phyloP scores from a whole-genome alignment of 1,140 invertebrate genomes.

The Drosophila nigrodunni region DNA sequence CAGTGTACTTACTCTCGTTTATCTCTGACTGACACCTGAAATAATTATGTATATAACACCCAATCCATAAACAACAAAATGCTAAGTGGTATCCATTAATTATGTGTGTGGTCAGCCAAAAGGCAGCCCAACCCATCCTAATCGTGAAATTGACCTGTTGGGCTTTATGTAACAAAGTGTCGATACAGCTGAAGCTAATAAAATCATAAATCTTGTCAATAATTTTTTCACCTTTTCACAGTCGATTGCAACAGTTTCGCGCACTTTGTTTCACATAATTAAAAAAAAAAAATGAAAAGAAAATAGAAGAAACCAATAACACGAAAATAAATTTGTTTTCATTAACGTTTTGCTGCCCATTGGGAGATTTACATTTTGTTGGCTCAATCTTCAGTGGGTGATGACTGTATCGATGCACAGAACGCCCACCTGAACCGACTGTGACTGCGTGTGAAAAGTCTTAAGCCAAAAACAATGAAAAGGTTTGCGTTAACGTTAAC shows the following conservation, averaged over 20 bases:
- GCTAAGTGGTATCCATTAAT: slow-evolving; percentile 66
- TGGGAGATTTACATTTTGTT: slow-evolving; percentile 68
- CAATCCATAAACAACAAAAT: slow-evolving; percentile 69
- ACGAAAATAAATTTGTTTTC: slow-evolving; percentile 41
- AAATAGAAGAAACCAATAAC: slow-evolving; percentile 7
- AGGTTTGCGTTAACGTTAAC: slow-evolving; percentile 19
- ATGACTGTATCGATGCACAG: slow-evolving; percentile 37
- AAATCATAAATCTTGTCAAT: slow-evolving; percentile 79
- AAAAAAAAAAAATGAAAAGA: slow-evolving; percentile 18
- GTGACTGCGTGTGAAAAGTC: slow-evolving; percentile 70
- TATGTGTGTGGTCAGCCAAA: slow-evolving; percentile 38
- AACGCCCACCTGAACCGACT: slow-evolving; percentile 57
- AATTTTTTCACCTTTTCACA: slow-evolving; percentile 35
- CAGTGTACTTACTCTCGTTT: slow-evolving; percentile 11
- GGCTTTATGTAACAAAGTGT: slow-evolving; percentile 69
- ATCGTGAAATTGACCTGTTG: slow-evolving; percentile 46
- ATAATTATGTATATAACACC: slow-evolving; percentile 54
- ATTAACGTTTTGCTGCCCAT: slow-evolving; percentile 37
- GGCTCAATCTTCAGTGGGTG: slow-evolving; percentile 58
- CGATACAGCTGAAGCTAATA: slow-evolving; percentile 64
- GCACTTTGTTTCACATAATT: slow-evolving; percentile 71
- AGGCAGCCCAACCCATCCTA: slow-evolving; percentile 14
- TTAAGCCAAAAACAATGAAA: slow-evolving; percentile 45
- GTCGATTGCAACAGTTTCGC: slow-evolving; percentile 62
- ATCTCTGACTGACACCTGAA: slow-evolving; percentile 35